These are phyloP conservation scores for Excalfactoria chinensis DNA, from an alignment of 2,113 vertebrate genomes.

Conservation along the genomic window DNA sequence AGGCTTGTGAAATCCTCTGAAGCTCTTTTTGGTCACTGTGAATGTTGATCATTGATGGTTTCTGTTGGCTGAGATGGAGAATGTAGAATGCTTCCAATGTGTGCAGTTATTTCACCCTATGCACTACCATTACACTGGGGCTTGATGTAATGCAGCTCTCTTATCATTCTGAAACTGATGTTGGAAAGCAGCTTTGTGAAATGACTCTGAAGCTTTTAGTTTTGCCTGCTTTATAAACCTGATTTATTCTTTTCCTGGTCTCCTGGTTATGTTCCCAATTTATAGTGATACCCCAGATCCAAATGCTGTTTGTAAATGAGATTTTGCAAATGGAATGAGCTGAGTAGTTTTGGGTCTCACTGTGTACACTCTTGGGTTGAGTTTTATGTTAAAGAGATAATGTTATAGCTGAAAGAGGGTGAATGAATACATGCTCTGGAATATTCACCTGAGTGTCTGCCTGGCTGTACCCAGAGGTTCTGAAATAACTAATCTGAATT, in stretches of 20 bases:
- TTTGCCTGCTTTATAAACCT: not conserved
- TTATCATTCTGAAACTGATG: not conserved
- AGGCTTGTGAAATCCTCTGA: not conserved
- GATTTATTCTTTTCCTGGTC: not conserved
- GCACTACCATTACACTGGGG: accelerated
- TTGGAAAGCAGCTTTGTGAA: not conserved
- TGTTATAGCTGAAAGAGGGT: not conserved
- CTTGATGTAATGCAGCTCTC: not conserved
- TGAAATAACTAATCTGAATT: not conserved
- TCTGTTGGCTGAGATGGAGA: not conserved
- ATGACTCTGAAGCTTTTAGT: not conserved
- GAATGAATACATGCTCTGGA: not conserved
- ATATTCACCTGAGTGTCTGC: not conserved
- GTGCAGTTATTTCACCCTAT: not conserved
- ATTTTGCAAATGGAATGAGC: not conserved
- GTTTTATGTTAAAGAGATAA: not conserved
- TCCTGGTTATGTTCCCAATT: not conserved
- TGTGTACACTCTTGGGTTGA: not conserved
- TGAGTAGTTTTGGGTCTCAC: not conserved
- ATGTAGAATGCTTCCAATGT: not conserved
- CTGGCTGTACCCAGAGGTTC: not conserved
- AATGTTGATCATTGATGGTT: not conserved
- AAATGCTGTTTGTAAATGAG: not conserved
- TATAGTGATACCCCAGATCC: not conserved
- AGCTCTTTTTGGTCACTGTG: not conserved